Conservation (phyloP, 2,113 vertebrate genomes). For the Phainopepla nitens region DNA sequence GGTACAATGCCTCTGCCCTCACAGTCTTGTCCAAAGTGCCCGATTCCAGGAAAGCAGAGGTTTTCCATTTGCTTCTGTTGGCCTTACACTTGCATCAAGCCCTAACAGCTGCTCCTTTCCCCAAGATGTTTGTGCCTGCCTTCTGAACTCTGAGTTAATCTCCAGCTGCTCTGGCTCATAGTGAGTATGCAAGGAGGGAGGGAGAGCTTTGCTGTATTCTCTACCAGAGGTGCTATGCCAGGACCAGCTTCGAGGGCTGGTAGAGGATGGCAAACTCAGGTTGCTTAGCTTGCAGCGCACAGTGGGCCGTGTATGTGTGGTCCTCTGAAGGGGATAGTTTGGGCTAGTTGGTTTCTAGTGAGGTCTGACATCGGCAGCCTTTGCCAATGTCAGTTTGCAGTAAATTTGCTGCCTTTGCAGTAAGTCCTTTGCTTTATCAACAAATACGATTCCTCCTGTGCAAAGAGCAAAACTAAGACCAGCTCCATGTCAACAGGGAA, state of each 20-base stretch:
- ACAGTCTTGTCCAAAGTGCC: not conserved
- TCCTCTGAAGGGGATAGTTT: not conserved
- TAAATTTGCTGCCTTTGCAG: no score
- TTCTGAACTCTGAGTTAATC: not conserved
- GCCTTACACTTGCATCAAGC: not conserved
- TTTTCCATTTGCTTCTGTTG: not conserved
- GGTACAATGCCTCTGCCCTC: not conserved
- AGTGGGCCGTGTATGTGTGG: not conserved
- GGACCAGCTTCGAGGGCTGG: not conserved
- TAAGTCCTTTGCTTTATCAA: constrained; percentile 10
- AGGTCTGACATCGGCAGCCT: not conserved
- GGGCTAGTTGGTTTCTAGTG: not conserved
- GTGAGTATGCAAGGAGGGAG: not conserved
- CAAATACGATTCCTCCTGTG: not conserved
- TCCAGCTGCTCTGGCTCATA: not conserved
- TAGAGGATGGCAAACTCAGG: not conserved
- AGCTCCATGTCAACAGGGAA: not conserved
- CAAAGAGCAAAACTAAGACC: not conserved
- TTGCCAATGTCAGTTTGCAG: no score
- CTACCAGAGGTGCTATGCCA: not conserved
- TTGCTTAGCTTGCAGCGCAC: not conserved
- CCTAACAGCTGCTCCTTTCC: not conserved
- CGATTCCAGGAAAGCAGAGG: accelerated
- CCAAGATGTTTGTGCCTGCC: not conserved
- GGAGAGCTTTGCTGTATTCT: not conserved